Evolutionary conservation across 92 coral and sea anemone genomes (phyloP), one percentile per base, ranked within the genome.

Genomic region (Porites divaricata): DNA sequence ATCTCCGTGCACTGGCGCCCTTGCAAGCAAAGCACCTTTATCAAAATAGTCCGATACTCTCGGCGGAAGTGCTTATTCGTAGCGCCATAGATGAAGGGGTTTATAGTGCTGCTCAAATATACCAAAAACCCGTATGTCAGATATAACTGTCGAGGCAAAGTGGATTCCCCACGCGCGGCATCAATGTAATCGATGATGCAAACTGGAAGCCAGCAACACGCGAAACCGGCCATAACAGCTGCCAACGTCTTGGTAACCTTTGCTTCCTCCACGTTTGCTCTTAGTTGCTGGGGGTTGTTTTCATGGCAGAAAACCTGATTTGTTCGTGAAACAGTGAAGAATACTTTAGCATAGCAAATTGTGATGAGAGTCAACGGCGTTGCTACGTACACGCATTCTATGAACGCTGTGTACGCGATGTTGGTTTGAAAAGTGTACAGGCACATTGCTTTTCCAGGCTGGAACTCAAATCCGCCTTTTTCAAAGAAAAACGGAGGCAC

Each of bases 401-500:
- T 79, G 56, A 82, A 85, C 26, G 83, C 80, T 0, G 96, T 93
- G 51, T 88, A 90, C 21, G 78, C 92, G 14, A 90, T 77, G 63
- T 93, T 82, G n/a, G 84, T 83, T 69, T 93, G 90, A 58, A 93
- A 93, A 22, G 96, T 83, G 85, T 91, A 89, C 6, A 94, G 62
- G 49, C 98, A 94, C 91, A 94, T 86, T 28, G 90, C 95, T 88
- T 90, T 93, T 3, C 96, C 96, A 8, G 96, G 94, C 57, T 93
- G 96, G 63, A 93, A 93, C n/a, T 84, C 70, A 83, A 86, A 93
- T 35, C 89, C 81, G 12, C 78, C 90, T 1, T 83, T 70, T 25
- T 63, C 17, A n/a, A 88, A 64, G 74, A 88, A 90, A 50, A 90
- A 77, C 1, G 94, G 94, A 10, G 92, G 92, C 9, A 91, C 57